Base-by-base conservation (phyloP, 2,113 vertebrate species). In the Solenodon paradoxus region DNA sequence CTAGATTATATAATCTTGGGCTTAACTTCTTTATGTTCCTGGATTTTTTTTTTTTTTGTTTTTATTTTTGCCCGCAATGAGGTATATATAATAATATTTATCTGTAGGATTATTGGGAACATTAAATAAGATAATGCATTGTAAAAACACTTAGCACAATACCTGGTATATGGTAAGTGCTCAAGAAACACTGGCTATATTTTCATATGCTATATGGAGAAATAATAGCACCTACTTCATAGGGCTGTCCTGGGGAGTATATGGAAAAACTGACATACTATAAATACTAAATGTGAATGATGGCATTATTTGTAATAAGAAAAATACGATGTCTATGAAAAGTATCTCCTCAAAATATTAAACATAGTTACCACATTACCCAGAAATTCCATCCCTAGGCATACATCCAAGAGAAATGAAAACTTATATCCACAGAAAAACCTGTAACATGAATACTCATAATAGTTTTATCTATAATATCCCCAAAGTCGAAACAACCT, bases 311-410 rank as follows among this genome's bases (percentile, higher is more conserved):
- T 87, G 40, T 47, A 38, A 22, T 55, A 81, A 87, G 74, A 81
- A 95, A 88, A 66, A 86, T 22, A n/a, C n/a, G n/a, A 28, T 32
- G 20, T 68, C 92, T 82, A 92, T 68, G 74, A 82, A 82, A 82
- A 94, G 16, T 35, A 28, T 78, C 45, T 32, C 47, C 51, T 77
- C 35, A 77, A 61, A 69, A 81, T 80, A 42, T 86, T 85, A 90
- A 90, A 85, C 47, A 88, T 0, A 85, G 15, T 86, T 86, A 86
- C 45, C 26, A 66, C 11, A 64, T 59, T 8, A 86, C 35, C n/a
- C 22, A 84, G 79, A 51, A 90, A 82, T 83, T 78, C 32, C 28
- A 92, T 75, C 75, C 35, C n/a, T 68, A 66, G 38, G 28, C 75
- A 68, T 42, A 47, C 12, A 75, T 3, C 11, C n/a, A 66, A 74